Base-by-base conservation (phyloP, 2,113 vertebrate genomes). In the Prolemur simus region DNA sequence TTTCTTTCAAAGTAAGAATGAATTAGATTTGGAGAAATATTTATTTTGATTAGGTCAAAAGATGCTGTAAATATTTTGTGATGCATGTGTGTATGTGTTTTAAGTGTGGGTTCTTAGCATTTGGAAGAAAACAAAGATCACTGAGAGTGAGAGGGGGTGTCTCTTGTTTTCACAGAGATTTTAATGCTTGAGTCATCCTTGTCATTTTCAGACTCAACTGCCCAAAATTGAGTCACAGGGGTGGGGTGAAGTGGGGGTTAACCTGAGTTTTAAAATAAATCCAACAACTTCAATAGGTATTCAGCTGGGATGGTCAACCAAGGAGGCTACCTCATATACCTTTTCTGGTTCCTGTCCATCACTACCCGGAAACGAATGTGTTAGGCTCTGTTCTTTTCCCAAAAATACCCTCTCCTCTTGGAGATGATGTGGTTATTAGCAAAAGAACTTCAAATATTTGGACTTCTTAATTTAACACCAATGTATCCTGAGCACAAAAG, bases 181-280 rank as follows among this genome's bases (percentile, higher is more conserved):
- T 97, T 94, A 94, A 77, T 90, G 94, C 69, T 97, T 97, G 96
- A 97, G 96, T 92, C 97, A 98, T 92, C 97, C 80, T 98, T 98
- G 98, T 98, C 97, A 97, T 97, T 98, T 98, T 98, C 96, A 98
- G 92, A 97, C 73, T 95, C 95, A 96, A 94, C 97, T 98, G 84
- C 89, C 69, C 95, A 94, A 98, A 98, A 71, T 97, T 98, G 98
- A 98, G 97, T 98, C 98, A 98, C 95, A 97, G 96, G 84, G 52
- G 83, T 84, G 49, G 86, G 52, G 45, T 73, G 64, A 47, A 68
- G 49, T 63, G 32, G 54, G 34, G n/a, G 64, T 76, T 74, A 39
- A 71, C 91, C 45, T 37, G 82, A 89, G 68, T 69, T 96, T 91
- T 97, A 42, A 78, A 93, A 86, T 93, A 74, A 89, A 27, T 39